These are phyloP conservation scores for Limnephilus rhombicus DNA, from an alignment of 2,888 invertebrate genomes.

Conservation along the genomic window DNA sequence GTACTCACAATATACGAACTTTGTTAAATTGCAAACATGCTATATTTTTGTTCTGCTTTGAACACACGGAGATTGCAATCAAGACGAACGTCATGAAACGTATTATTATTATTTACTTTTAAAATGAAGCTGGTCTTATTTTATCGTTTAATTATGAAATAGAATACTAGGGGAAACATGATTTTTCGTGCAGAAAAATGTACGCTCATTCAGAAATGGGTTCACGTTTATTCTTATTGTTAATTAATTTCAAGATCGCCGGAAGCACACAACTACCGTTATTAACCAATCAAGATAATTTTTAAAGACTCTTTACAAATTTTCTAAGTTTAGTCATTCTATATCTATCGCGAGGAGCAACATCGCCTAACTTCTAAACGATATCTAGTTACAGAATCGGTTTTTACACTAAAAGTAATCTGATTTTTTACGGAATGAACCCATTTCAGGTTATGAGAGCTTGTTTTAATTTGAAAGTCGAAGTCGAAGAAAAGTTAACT, in stretches of 20 bases:
- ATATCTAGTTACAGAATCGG: neutral
- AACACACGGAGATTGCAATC: neutral
- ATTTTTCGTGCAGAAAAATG: too few species aligned
- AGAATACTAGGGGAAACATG: neutral
- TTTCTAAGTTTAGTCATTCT: too few species aligned
- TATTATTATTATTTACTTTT: neutral
- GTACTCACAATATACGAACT: neutral
- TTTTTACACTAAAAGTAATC: neutral
- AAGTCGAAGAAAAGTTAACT: neutral
- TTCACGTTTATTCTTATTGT: neutral
- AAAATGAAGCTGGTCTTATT: neutral
- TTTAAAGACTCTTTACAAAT: neutral
- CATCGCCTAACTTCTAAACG: neutral
- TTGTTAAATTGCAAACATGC: neutral
- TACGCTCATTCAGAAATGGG: neutral
- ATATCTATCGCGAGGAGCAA: neutral
- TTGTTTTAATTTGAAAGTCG: neutral
- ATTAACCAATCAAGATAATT: neutral
- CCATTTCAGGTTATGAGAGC: neutral
- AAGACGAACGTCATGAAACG: neutral
- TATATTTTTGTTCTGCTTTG: neutral
- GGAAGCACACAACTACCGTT: neutral
- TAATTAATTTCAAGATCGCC: neutral
- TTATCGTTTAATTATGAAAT: too few species aligned
- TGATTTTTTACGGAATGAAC: neutral